Evolutionary conservation across 1,140 invertebrate genomes (phyloP), one percentile per base, ranked within the genome.

Genomic region (Reticulitermes speratus): DNA sequence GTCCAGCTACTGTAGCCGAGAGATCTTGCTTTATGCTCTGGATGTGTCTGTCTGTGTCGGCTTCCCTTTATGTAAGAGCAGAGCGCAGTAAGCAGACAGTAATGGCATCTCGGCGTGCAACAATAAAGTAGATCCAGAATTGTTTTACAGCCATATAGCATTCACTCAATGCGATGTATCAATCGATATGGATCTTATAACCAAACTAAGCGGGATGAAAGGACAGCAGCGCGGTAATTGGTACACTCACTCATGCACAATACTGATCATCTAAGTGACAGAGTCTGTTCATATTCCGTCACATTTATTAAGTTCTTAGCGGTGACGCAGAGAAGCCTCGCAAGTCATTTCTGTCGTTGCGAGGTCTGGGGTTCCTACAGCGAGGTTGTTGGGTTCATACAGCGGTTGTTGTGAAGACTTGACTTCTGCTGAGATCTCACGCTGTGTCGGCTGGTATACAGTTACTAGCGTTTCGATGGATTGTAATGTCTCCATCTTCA

Each of bases 111-210:
- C n/a, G 8, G 65, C 65, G n/a, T 75, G n/a, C 65, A 75, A 75
- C 65, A 75, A 75, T 75, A 75, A 75, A 75, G 25, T 75, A 75
- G 65, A 75, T 75, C 65, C 25, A 75, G 65, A 75, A 25, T 75
- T 75, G n/a, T 75, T 75, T 75, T 75, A 75, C 65, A 11, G 65
- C 65, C 65, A 75, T n/a, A 30, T 75, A 75, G 14, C 65, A 75
- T 75, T 30, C 65, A 75, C 25, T 30, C 25, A 25, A 75, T 75
- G 7, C 65, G 65, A 75, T 75, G n/a, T 30, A 75, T 75, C 65
- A 25, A 75, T 75, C 65, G 65, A 75, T 75, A 75, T 30, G 9
- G 65, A 75, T 75, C 52, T 55, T 55, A 5, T 1, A 55, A 21
- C 48, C 16, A 48, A 48, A 48, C 65, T 75, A 25, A 75, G 65